Percentiles rank a stretch among this genome's conserved stretches.
These are phyloP conservation scores for Papilio dardanus DNA, from an alignment of 1,140 invertebrate genomes.

Conservation along the genomic window DNA sequence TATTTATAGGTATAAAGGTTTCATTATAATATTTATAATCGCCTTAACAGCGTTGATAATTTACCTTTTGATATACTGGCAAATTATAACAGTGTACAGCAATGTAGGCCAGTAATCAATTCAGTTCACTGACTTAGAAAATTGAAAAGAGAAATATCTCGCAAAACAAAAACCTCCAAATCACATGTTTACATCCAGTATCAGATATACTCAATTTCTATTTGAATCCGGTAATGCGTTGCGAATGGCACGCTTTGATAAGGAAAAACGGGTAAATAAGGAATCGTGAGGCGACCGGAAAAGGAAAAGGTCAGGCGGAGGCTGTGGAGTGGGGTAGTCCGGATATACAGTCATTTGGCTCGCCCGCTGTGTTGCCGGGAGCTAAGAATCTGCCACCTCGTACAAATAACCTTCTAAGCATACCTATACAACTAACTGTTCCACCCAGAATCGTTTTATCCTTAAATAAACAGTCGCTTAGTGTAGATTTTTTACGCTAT, in stretches of 20 bases:
- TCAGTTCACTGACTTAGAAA: conserved; percentile 38
- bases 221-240: conserved; percentile 67
- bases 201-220: conserved; percentile 60
- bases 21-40: not conserved
- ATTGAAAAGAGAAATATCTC: conserved; percentile 46
- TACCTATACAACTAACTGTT: not conserved
- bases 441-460: no score
- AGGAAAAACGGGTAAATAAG: conserved; percentile 78
- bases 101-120: conserved; percentile 32
- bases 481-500: no score
- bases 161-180: conserved; percentile 50
- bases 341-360: conserved; percentile 57
- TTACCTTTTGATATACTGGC: not conserved
- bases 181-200: conserved; percentile 53
- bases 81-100: not conserved
- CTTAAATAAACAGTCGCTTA: no score
- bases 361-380: conserved; percentile 50
- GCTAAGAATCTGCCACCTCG: conserved; percentile 51
- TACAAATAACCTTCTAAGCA: conserved; percentile 32
- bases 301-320: conserved; percentile 59
- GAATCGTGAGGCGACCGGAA: conserved; percentile 55
- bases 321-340: conserved; percentile 43
- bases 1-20: not conserved
- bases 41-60: not conserved
- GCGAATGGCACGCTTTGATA: conserved; percentile 72